A percentile compares a stretch with the other conserved stretches of the same genome.
Conservation (phyloP, 2,113 vertebrate genomes). For the Alethe castanea region DNA sequence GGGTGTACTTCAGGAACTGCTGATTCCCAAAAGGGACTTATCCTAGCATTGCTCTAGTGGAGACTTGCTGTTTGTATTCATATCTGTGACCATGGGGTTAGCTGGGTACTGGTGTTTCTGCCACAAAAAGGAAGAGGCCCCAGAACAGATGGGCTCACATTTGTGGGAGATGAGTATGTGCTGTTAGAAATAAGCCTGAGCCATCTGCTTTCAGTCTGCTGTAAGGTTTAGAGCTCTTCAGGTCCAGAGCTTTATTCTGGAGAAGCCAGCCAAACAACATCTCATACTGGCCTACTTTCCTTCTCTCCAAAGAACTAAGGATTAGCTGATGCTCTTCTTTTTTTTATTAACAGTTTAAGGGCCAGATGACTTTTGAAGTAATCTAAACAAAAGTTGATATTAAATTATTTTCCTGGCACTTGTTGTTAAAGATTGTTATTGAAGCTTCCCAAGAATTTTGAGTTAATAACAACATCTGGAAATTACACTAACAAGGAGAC, state of each 20-base stretch:
- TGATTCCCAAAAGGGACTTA: background rate
- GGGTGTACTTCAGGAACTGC: background rate
- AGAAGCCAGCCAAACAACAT: background rate
- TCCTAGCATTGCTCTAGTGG: background rate
- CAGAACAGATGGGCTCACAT: background rate
- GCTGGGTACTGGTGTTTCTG: background rate
- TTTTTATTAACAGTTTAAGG: background rate
- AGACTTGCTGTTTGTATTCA: background rate
- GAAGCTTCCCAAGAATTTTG: background rate
- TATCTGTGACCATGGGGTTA: background rate
- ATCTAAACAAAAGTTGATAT: background rate
- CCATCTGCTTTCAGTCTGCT: background rate
- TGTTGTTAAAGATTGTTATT: background rate
- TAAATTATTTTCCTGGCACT: background rate
- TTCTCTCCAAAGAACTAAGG: background rate
- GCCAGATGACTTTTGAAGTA: background rate
- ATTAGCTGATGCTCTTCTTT: background rate
- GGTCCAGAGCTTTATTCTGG: background rate
- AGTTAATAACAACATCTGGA: conserved; percentile 22
- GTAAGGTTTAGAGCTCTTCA: background rate
- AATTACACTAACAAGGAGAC: background rate
- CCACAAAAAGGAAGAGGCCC: background rate
- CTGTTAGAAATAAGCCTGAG: background rate
- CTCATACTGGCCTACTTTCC: background rate
- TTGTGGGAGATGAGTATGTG: accelerated